Base-by-base conservation (phyloP, 2,797 vertebrate species). In the Bryconaethiops microstoma region DNA sequence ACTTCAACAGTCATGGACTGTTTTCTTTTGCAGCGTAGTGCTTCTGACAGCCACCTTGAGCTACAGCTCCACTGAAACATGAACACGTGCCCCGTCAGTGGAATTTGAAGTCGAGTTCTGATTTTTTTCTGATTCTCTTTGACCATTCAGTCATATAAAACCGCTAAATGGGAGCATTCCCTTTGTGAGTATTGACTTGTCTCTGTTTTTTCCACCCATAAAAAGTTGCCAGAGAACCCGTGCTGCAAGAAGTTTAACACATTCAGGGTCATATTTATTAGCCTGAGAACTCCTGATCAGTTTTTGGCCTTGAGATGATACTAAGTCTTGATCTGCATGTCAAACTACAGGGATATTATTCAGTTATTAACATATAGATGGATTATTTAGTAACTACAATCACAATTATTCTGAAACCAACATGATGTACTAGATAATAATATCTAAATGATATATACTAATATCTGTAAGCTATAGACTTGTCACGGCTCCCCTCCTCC, bases 151-250 rank as follows among this genome's bases (percentile, higher is more conserved):
- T 77, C 57, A 55, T 74, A 57, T 21, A 17, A 12, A 48, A 39
- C n/a, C 23, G 13, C 55, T 64, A 42, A 81, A 77, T 21, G 19
- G 39, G 39, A 69, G 69, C 14, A 50, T 60, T 77, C 55, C 35
- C 29, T 23, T 74, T 77, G 63, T 74, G n/a, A 21, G 40, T 48
- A 14, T 70, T 64, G 54, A 79, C 50, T 64, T 52, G 70, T 40
- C 76, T 82, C 70, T 19, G 21, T 19, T 59, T 75, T 55, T 74
- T 71, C 67, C 74, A 29, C 29, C 69, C 62, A 40, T 45, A 76
- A 76, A 75, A 71, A 50, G 35, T 57, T 35, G 55, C 57, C 25
- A 71, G 29, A 71, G 69, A 29, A 12, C 16, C 14, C 48, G n/a
- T 54, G 69, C 69, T 1, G 48, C 48, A 55, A 72, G 25, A 54